Evolutionary conservation across 2,113 vertebrate genomes (phyloP), one percentile per base, ranked within the genome.

Genomic region (Cyanoramphus novaezelandiae): DNA sequence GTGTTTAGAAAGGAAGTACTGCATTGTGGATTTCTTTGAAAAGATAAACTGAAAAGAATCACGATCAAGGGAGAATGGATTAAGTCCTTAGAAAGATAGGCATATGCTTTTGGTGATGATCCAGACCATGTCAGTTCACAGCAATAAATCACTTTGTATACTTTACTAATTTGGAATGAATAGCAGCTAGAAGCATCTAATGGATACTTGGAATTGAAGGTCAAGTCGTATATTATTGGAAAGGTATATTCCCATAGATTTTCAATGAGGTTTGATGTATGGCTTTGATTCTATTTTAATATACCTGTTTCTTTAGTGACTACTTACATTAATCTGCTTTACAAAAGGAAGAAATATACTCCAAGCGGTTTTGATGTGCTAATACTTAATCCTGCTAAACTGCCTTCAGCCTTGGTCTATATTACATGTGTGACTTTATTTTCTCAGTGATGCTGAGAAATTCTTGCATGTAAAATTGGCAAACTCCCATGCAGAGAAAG

Each of bases 401-500:
- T 77, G 35, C 37, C 43, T 82, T 91, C 85, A 82, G 67, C 49
- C 25, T 71, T 78, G 28, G 35, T 83, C 28, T 68, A 6, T 33
- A 78, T 86, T 69, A 89, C 89, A 59, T 9, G 9, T 89, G 29
- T 85, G 50, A 75, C 18, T 18, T 63, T 93, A 91, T 79, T 90
- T n/a, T 17, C 39, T 93, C 35, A 81, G 82, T 35, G 55, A 62
- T 93, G 92, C 82, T 92, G 95, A 78, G 74, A 94, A 92, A 71
- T 91, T 94, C 72, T 95, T 97, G 89, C 87, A 93, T 77, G 29
- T 87, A 85, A 95, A 95, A 82, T 47, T 72, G 57, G 55, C 69
- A 96, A 37, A 52, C 77, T 94, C 80, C 43, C 11, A 65, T 72
- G 57, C 62, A 88, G 81, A 92, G 80, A 93, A 94, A 93, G 91